Percentiles rank a stretch among this genome's conserved stretches.
Conservation (phyloP, 2,113 vertebrate species). For the Pelodiscus sinensis region DNA sequence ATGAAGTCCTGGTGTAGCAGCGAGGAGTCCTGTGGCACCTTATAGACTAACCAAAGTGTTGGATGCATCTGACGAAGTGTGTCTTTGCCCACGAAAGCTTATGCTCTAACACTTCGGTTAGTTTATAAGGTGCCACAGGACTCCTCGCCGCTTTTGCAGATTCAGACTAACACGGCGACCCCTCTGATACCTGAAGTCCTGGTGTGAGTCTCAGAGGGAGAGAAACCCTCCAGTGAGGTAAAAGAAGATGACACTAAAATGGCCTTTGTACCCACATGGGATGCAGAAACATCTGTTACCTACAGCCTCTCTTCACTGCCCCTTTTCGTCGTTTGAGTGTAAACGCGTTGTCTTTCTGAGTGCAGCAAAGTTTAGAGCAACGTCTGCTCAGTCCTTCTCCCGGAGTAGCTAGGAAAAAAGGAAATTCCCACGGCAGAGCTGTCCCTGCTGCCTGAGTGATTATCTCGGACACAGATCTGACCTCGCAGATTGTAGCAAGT, state of each 20-base stretch:
- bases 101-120: too few species aligned
- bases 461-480: not conserved
- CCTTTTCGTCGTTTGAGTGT: accelerated
- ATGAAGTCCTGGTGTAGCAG: not conserved
- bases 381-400: not conserved
- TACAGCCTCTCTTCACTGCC: accelerated
- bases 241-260: not conserved
- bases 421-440: not conserved
- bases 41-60: too few species aligned
- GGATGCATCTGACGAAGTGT: too few species aligned
- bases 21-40: too few species aligned
- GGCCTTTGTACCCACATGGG: not conserved
- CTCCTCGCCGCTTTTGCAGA: too few species aligned
- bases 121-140: too few species aligned
- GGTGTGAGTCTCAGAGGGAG: not conserved
- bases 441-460: not conserved
- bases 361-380: not conserved
- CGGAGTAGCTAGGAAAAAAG: not conserved
- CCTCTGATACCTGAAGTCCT: too few species aligned
- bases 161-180: too few species aligned
- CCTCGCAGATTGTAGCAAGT: not conserved
- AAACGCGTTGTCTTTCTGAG: not conserved
- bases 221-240: accelerated
- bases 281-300: accelerated
- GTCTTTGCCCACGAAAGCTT: too few species aligned